Evolutionary conservation across 2,888 invertebrate species (phyloP).

Genomic region (Gerosis bhagava): DNA sequence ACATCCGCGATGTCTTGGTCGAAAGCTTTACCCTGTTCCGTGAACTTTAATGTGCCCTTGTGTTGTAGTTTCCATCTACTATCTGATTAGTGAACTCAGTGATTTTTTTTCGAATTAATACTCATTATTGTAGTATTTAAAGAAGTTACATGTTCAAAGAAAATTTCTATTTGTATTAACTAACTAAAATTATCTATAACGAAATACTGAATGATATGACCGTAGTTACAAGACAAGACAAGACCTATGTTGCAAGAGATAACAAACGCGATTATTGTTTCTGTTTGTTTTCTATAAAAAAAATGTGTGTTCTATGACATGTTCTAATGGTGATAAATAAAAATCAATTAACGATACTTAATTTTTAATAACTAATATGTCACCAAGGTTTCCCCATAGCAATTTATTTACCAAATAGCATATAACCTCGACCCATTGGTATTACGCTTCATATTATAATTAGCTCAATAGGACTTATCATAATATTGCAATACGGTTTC

Average conservation of each 20-base stretch:
- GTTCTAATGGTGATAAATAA: too few species aligned
- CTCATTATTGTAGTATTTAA: too few species aligned
- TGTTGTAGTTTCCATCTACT: too few species aligned
- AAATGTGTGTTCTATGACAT: conserved; percentile 14
- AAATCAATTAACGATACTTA: too few species aligned
- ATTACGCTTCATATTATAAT: conserved; percentile 9
- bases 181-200: conserved; percentile 32
- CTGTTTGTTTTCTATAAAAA: not conserved
- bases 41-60: conserved; percentile 6
- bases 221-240: conserved; percentile 32
- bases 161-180: too few species aligned
- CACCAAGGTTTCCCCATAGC: too few species aligned
- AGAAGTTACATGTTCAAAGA: too few species aligned
- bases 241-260: too few species aligned
- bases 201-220: conserved; percentile 29
- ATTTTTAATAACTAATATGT: too few species aligned
- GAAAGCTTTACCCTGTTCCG: conserved; percentile 1
- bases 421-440: conserved; percentile 4
- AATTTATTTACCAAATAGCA: not conserved
- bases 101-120: too few species aligned
- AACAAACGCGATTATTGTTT: conserved; percentile 15
- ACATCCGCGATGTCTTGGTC: conserved; percentile 10
- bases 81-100: too few species aligned
- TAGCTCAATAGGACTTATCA: conserved; percentile 35
- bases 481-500: conserved; percentile 40